Evolutionary conservation across 1,140 invertebrate genomes (phyloP).

Genomic region (Phthorimaea operculella): DNA sequence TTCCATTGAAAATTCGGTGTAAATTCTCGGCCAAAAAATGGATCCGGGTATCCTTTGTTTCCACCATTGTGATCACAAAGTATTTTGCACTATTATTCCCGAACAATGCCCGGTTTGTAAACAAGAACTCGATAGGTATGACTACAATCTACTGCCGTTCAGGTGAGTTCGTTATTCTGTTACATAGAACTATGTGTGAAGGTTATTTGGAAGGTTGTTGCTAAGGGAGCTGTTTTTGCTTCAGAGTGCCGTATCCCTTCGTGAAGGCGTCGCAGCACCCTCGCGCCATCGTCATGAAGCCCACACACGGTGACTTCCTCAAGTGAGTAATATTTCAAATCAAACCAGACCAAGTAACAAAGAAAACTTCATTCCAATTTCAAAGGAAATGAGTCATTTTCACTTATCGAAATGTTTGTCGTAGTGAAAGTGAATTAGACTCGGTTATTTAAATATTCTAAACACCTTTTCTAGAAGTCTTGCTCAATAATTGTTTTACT

Average conservation of each 20-base stretch:
- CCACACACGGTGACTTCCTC: slow-evolving; percentile 83
- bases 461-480: background rate
- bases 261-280: slow-evolving; percentile 77
- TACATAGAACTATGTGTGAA: background rate
- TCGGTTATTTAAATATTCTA: background rate
- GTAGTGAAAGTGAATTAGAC: background rate
- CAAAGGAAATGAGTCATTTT: background rate
- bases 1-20: slow-evolving; percentile 37
- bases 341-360: background rate
- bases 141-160: slow-evolving; percentile 77
- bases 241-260: slow-evolving; percentile 82
- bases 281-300: slow-evolving; percentile 80
- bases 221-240: slow-evolving; percentile 45
- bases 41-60: slow-evolving; percentile 85
- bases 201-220: slow-evolving; percentile 20
- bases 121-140: slow-evolving; percentile 68
- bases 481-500: slow-evolving; percentile 6
- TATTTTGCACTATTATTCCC: slow-evolving; percentile 80
- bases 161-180: slow-evolving; percentile 61
- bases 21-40: slow-evolving; percentile 43
- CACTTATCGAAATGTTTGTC: background rate
- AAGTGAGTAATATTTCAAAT: slow-evolving; percentile 69
- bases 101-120: slow-evolving; percentile 77
- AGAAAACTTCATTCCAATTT: background rate
- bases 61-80: slow-evolving; percentile 82